Percentiles rank a stretch among this genome's conserved stretches.
These are phyloP conservation scores for Mus spicilegus DNA, from an alignment of 2,113 vertebrate genomes.

Conservation along the genomic window DNA sequence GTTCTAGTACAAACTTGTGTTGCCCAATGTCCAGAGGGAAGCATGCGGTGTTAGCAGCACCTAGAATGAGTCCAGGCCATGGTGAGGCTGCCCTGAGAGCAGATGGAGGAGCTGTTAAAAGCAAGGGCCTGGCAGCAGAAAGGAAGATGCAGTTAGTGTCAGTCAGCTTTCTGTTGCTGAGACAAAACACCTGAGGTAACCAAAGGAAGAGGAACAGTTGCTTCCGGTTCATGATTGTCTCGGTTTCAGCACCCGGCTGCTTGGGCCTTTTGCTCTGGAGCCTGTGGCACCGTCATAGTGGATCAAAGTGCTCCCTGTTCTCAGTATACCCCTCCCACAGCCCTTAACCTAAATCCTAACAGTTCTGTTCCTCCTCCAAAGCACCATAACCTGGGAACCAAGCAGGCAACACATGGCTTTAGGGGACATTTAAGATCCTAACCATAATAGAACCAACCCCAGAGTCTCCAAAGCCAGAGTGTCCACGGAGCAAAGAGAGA, in stretches of 20 bases:
- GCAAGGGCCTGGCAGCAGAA: not conserved
- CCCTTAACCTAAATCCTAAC: not conserved
- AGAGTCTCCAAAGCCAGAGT: not conserved
- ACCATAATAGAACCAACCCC: not conserved
- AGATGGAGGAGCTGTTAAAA: not conserved
- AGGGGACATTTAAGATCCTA: not conserved
- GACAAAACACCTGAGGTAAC: not conserved
- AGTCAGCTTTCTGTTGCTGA: not conserved
- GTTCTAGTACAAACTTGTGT: not conserved
- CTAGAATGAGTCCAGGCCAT: not conserved
- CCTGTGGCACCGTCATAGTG: not conserved
- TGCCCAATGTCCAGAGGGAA: conserved; percentile 40
- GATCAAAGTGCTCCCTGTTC: not conserved
- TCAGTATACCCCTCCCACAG: not conserved
- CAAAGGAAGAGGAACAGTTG: not conserved
- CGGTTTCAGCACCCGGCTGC: not conserved
- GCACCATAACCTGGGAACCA: not conserved
- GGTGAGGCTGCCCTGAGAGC: not conserved
- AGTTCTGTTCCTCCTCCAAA: too few species aligned
- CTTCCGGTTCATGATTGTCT: not conserved
- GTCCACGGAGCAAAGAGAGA: not conserved
- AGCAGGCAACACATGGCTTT: not conserved
- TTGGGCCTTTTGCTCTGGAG: not conserved
- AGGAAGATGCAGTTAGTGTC: not conserved
- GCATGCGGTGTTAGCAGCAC: not conserved